Evolutionary conservation across 2,797 vertebrate species (phyloP).

Genomic region (Sebastes hubbsi): DNA sequence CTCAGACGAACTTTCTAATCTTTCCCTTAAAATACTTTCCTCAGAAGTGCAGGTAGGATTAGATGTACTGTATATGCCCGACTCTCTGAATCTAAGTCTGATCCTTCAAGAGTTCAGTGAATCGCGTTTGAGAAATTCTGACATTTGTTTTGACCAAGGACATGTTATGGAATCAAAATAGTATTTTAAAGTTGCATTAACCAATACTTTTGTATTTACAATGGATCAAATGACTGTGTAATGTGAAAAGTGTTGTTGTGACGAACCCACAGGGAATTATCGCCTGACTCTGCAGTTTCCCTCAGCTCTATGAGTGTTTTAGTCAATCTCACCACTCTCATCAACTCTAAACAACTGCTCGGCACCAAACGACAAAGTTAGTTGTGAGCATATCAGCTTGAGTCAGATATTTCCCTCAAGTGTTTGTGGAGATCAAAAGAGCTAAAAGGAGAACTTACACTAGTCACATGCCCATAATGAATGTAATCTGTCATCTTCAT

Average conservation of each 20-base stretch:
- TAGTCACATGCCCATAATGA: neutral
- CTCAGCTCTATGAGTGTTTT: neutral
- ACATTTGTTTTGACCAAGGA: neutral
- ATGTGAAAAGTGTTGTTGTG: neutral
- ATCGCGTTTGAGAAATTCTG: neutral
- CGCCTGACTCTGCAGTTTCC: neutral
- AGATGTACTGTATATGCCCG: neutral
- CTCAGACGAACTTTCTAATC: neutral
- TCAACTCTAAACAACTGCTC: neutral
- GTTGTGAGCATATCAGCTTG: neutral
- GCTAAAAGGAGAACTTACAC: neutral
- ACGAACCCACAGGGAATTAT: neutral
- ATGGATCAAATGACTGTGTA: neutral
- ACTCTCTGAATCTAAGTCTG: neutral
- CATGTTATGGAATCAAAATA: neutral
- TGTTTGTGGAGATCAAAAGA: neutral
- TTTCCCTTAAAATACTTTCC: constrained; percentile 5
- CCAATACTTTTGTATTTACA: neutral
- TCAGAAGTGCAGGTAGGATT: neutral
- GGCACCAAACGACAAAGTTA: neutral
- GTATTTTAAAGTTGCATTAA: neutral
- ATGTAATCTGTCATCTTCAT: neutral
- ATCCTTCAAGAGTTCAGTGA: neutral
- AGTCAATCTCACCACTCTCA: neutral
- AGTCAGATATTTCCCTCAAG: neutral